phyloP scores from a whole-genome alignment of 2,113 vertebrate species.

The Butorides virescens region DNA sequence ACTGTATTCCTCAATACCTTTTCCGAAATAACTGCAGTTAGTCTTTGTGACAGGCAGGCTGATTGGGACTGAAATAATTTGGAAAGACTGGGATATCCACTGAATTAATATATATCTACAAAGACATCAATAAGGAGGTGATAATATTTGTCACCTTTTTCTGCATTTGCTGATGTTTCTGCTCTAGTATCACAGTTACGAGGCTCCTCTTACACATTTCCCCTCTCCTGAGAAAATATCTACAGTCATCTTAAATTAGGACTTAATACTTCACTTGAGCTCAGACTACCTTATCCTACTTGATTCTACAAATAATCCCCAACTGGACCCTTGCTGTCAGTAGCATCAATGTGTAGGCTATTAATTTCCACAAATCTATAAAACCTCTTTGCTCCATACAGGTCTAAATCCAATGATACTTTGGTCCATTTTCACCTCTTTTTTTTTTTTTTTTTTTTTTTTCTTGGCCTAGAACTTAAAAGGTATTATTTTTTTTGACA shows the following conservation, averaged over 20 bases:
- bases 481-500: not conserved
- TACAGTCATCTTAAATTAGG: not conserved
- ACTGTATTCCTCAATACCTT: not conserved
- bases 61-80: not conserved
- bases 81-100: not conserved
- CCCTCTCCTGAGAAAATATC: not conserved
- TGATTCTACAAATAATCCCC: not conserved
- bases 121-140: not conserved
- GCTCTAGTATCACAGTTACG: not conserved
- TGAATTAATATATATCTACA: not conserved
- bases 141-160: not conserved
- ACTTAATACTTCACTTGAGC: not conserved
- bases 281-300: not conserved
- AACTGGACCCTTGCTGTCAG: not conserved
- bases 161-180: not conserved
- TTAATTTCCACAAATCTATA: not conserved
- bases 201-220: not conserved
- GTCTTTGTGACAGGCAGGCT: not conserved
- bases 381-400: not conserved
- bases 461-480: not conserved
- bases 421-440: fast-evolving
- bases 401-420: not conserved
- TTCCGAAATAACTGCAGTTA: not conserved
- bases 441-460: too few species aligned
- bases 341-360: fast-evolving